Conservation (phyloP, 2,797 vertebrate genomes). For the Myotis pilosus region DNA sequence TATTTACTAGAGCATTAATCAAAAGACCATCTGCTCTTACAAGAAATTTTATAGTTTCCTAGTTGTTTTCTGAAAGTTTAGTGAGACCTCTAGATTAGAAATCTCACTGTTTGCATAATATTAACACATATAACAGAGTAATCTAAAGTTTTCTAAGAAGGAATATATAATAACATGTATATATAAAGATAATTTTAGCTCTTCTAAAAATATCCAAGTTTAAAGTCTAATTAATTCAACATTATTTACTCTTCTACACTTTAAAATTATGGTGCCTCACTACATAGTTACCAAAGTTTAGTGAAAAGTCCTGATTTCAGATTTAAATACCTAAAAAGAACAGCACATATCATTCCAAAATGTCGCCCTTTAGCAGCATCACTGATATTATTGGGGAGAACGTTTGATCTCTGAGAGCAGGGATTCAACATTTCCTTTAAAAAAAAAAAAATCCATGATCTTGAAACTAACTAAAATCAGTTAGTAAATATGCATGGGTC, state of each 20-base stretch:
- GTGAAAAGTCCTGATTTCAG: background rate
- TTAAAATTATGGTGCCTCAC: conserved; percentile 6
- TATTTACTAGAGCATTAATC: conserved; percentile 73
- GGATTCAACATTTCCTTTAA: background rate
- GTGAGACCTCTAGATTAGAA: conserved; percentile 62
- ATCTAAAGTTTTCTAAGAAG: conserved; percentile 7
- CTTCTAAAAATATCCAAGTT: background rate
- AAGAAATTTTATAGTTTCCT: conserved; percentile 71
- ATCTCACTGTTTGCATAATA: conserved; percentile 72
- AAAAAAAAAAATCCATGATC: background rate
- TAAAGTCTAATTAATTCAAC: background rate
- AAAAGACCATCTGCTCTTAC: conserved; percentile 78
- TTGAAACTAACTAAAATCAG: background rate
- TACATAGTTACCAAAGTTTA: background rate
- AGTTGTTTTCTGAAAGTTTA: conserved; percentile 65
- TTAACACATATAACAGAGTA: conserved; percentile 59
- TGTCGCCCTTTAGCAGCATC: background rate
- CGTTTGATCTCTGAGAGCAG: background rate
- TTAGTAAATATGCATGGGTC: background rate
- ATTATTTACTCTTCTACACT: background rate
- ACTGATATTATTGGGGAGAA: background rate
- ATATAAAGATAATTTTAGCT: background rate
- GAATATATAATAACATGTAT: background rate
- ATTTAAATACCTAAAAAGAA: background rate
- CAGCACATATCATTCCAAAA: background rate